These are phyloP conservation scores for Microcebus lehilahytsara DNA, from an alignment of 2,113 vertebrate species.

Conservation along the genomic window DNA sequence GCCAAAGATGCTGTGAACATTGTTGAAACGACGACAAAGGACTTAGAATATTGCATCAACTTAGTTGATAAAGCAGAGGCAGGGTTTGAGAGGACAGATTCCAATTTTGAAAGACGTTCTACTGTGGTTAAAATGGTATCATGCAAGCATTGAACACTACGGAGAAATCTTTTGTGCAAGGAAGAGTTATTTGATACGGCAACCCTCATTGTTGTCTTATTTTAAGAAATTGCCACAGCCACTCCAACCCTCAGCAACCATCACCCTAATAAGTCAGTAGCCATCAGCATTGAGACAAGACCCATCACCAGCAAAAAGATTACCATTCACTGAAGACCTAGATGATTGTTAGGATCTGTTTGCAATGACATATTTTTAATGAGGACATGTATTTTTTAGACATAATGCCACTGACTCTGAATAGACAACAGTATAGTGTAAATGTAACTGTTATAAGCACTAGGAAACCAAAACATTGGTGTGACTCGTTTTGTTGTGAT, in stretches of 20 bases:
- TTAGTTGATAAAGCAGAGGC: not conserved
- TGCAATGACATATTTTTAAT: not conserved
- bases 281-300: not conserved
- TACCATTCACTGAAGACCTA: not conserved
- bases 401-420: not conserved
- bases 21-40: not conserved
- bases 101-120: not conserved
- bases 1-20: not conserved
- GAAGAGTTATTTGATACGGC: not conserved
- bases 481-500: not conserved
- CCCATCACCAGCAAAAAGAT: not conserved
- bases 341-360: not conserved
- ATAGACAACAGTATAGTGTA: not conserved
- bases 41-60: not conserved
- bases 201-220: not conserved
- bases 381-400: not conserved
- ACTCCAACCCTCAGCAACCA: not conserved
- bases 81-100: not conserved
- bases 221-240: not conserved
- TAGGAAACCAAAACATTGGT: not conserved
- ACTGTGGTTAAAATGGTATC: not conserved
- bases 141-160: not conserved
- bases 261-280: not conserved
- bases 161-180: not conserved
- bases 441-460: not conserved